phyloP scores from a whole-genome alignment of 1,140 invertebrate genomes.

The Galleria mellonella region DNA sequence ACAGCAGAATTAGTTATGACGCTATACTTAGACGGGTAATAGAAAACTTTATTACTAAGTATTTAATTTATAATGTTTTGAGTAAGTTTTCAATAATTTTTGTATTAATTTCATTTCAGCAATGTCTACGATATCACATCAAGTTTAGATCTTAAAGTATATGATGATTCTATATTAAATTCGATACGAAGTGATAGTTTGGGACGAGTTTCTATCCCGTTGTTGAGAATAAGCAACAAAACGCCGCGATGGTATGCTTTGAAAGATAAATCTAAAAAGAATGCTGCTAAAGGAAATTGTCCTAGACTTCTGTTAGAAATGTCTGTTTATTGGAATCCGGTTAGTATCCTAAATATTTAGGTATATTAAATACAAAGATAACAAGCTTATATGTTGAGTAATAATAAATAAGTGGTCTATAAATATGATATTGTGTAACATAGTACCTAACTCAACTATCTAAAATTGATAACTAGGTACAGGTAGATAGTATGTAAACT shows the following conservation, averaged over 20 bases:
- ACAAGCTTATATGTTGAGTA: no score
- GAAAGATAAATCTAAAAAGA: constrained; percentile 41
- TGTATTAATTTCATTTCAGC: constrained; percentile 73
- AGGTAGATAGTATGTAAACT: no score
- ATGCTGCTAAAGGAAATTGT: constrained; percentile 45
- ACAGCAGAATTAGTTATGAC: no score
- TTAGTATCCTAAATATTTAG: constrained; percentile 25
- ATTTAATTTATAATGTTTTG: no score
- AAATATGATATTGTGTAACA: no score
- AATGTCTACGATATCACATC: constrained; percentile 98
- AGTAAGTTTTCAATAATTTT: no score
- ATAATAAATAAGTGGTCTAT: no score
- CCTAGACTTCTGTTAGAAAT: constrained; percentile 70
- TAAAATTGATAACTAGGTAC: no score
- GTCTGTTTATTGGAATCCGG: constrained; percentile 52
- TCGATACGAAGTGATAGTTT: constrained; percentile 84
- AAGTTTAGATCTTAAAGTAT: constrained; percentile 92
- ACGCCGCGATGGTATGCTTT: constrained; percentile 47
- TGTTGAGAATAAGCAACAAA: constrained; percentile 41
- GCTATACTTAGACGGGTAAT: no score
- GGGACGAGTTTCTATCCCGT: constrained; percentile 49
- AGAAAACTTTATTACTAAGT: no score
- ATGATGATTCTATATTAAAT: constrained; percentile 38
- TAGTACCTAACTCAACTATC: no score
- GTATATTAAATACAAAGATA: no score